Conservation (phyloP, 2,113 vertebrate genomes). For the Turdus rufiventris region DNA sequence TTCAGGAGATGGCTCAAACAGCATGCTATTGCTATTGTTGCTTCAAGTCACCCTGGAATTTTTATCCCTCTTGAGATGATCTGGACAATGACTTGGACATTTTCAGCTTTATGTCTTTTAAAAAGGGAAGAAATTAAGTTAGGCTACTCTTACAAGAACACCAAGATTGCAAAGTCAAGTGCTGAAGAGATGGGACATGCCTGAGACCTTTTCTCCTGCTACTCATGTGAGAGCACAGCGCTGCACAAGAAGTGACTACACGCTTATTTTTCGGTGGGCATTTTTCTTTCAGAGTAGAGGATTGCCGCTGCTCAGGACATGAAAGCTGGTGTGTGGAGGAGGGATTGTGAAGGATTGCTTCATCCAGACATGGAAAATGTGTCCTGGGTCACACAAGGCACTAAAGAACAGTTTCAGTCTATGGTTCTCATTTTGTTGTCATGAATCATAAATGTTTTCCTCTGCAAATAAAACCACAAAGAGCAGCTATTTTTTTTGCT, state of each 20-base stretch:
- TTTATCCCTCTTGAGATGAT: background rate
- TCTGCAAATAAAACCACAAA: background rate
- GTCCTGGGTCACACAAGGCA: background rate
- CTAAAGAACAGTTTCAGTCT: background rate
- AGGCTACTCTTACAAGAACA: background rate
- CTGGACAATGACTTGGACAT: background rate
- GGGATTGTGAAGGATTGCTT: background rate
- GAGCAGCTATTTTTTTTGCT: rapidly evolving
- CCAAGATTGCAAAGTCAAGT: background rate
- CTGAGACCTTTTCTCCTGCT: background rate
- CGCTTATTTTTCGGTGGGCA: background rate
- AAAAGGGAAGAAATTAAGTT: background rate
- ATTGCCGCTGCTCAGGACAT: background rate
- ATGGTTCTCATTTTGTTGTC: background rate
- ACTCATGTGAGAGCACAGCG: background rate
- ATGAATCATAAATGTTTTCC: background rate
- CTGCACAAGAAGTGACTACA: background rate
- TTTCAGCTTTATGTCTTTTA: background rate
- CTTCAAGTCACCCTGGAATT: background rate
- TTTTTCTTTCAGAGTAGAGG: background rate
- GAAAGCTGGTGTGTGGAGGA: background rate
- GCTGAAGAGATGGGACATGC: background rate
- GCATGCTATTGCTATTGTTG: rapidly evolving
- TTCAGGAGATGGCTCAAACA: background rate
- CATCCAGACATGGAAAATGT: background rate